Evolutionary conservation across 1,140 invertebrate genomes (phyloP).

Genomic region (Andricus grossulariae): DNA sequence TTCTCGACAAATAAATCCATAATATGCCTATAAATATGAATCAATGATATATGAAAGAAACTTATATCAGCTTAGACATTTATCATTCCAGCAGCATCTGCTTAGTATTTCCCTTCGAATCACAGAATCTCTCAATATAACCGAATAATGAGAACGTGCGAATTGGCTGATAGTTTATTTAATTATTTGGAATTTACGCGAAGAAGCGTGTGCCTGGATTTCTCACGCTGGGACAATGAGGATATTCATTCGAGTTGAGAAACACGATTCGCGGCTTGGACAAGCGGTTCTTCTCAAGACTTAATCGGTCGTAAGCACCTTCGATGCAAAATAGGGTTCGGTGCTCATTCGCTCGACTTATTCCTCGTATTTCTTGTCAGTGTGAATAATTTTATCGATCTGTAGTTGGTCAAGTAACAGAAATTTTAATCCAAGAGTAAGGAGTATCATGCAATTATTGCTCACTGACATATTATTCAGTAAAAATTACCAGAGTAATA

Average conservation of each 20-base stretch:
- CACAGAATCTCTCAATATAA: not conserved
- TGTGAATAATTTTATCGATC: conserved; percentile 14
- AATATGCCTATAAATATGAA: too few relatives aligned
- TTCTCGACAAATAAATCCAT: too few relatives aligned
- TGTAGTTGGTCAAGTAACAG: not conserved
- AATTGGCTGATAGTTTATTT: conserved; percentile 47
- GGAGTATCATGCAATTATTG: not conserved
- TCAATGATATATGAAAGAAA: too few relatives aligned
- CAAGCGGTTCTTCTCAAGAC: conserved; percentile 59
- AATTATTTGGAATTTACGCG: conserved; percentile 65
- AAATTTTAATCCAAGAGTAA: not conserved
- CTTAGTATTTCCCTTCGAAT: not conserved
- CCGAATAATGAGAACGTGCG: not conserved
- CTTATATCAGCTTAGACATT: not conserved
- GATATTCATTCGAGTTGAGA: conserved; percentile 64
- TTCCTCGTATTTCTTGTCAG: conserved; percentile 13
- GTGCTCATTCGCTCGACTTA: conserved; percentile 21
- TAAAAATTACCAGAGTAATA: not conserved
- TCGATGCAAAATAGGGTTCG: conserved; percentile 60
- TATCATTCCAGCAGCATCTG: not conserved
- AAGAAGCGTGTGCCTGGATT: conserved; percentile 57
- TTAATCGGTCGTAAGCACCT: conserved; percentile 65
- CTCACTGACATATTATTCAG: not conserved
- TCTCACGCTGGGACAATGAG: conserved; percentile 69
- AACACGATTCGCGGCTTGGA: conserved; percentile 26